Evolutionary conservation across 2,797 vertebrate species (phyloP).

Genomic region (Otolemur crassicaudatus): DNA sequence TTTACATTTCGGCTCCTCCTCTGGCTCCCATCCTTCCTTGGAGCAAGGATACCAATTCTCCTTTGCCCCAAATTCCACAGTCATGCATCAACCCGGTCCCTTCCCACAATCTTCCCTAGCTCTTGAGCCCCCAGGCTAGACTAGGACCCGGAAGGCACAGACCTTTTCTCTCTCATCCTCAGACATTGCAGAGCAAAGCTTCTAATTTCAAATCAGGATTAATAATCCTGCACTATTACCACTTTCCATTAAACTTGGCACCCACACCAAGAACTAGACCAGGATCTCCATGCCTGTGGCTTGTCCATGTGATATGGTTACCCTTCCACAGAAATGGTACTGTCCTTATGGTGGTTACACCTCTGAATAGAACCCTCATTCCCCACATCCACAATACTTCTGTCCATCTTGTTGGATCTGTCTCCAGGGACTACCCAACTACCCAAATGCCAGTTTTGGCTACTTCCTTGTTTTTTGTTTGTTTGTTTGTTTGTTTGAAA

Average conservation of each 20-base stretch:
- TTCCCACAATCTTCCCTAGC: neutral
- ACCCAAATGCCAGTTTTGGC: neutral
- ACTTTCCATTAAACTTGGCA: neutral
- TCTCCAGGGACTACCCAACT: neutral
- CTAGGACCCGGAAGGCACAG: neutral
- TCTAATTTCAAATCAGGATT: neutral
- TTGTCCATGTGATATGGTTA: neutral
- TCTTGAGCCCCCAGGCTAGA: neutral
- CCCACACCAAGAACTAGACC: neutral
- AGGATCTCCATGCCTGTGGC: neutral
- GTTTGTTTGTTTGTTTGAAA: neutral
- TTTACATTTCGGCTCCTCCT: neutral
- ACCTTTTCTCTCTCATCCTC: neutral
- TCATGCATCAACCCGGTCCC: neutral
- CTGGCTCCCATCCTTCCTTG: neutral
- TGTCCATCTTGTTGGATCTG: neutral
- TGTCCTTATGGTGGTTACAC: neutral
- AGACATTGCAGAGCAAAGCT: neutral
- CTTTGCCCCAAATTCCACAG: neutral
- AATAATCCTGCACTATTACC: neutral
- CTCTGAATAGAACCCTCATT: neutral
- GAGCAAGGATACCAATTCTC: neutral
- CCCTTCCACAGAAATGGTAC: neutral
- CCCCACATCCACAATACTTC: neutral
- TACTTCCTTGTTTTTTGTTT: neutral